Conservation (phyloP, 2,797 vertebrate genomes). For the Numenius phaeopus region DNA sequence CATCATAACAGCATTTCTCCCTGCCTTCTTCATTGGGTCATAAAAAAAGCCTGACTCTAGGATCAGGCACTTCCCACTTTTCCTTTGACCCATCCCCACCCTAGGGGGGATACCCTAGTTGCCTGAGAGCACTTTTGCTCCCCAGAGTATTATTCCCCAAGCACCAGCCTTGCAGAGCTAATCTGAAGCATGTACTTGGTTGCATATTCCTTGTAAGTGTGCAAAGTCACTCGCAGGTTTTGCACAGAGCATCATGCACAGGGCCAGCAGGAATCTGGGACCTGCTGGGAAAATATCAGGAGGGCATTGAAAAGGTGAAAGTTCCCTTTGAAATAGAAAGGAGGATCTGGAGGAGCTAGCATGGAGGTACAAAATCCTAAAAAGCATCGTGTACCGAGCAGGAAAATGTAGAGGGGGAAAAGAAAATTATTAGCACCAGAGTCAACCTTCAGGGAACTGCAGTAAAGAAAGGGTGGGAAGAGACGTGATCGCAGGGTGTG, state of each 20-base stretch:
- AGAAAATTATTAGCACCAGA: not conserved
- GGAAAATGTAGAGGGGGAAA: not conserved
- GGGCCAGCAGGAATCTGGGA: not conserved
- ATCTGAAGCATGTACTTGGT: not conserved
- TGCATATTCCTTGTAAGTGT: not conserved
- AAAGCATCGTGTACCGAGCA: fast-evolving
- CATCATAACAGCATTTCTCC: not conserved
- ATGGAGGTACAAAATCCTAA: not conserved
- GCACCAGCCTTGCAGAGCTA: not conserved
- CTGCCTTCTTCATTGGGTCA: not conserved
- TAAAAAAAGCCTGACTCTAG: not conserved
- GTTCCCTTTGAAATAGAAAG: not conserved
- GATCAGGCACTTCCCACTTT: not conserved
- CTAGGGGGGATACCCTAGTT: not conserved
- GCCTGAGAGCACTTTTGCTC: not conserved
- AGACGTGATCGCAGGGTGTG: not conserved
- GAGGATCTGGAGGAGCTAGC: not conserved
- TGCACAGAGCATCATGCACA: not conserved
- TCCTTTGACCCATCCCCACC: not conserved
- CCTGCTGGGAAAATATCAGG: not conserved
- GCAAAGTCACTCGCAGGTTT: not conserved
- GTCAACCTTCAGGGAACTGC: not conserved
- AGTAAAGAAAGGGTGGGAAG: not conserved
- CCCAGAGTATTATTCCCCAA: not conserved
- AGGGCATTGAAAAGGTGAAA: not conserved